phyloP scores from a whole-genome alignment of 2,113 vertebrate species.

The Pelobates fuscus region DNA sequence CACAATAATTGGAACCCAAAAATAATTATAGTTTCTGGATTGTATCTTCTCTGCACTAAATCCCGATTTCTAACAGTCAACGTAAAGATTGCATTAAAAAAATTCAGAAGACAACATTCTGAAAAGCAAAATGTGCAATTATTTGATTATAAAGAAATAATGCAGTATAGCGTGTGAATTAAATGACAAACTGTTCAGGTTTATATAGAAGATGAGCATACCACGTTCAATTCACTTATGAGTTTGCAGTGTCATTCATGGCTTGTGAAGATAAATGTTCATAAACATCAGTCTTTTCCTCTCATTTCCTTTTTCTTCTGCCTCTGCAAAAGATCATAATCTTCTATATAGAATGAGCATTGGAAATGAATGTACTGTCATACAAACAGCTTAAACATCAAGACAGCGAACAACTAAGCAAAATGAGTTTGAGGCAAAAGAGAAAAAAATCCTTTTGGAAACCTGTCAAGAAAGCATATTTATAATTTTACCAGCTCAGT shows the following conservation, averaged over 20 bases:
- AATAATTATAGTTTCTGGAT: conserved; percentile 5
- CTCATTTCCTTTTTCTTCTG: conserved; percentile 1
- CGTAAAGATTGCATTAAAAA: conserved; percentile 7
- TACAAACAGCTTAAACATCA: conserved; percentile 1
- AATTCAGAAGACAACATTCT: neutral
- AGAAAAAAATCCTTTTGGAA: conserved; percentile 12
- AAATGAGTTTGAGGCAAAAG: conserved; percentile 12
- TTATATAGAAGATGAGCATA: conserved; percentile 10
- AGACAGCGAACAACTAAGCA: conserved; percentile 17
- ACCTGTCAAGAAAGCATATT: conserved; percentile 19
- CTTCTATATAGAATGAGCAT: conserved; percentile 7
- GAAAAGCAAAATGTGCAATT: neutral
- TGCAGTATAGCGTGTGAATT: neutral
- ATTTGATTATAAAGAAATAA: conserved; percentile 5
- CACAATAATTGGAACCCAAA: conserved; percentile 13
- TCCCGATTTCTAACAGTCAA: neutral
- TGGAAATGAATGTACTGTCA: conserved; percentile 31
- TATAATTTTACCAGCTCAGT: conserved; percentile 17
- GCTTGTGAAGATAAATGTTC: conserved; percentile 20
- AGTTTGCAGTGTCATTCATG: neutral
- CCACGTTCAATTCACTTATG: conserved; percentile 1
- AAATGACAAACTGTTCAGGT: conserved; percentile 6
- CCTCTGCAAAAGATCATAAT: conserved; percentile 19
- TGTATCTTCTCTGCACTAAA: conserved; percentile 11
- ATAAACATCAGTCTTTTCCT: neutral